A percentile compares a stretch with the other conserved stretches of the same genome.
Conservation (phyloP, 2,797 vertebrate genomes). For the Rhinoraja longicauda region DNA sequence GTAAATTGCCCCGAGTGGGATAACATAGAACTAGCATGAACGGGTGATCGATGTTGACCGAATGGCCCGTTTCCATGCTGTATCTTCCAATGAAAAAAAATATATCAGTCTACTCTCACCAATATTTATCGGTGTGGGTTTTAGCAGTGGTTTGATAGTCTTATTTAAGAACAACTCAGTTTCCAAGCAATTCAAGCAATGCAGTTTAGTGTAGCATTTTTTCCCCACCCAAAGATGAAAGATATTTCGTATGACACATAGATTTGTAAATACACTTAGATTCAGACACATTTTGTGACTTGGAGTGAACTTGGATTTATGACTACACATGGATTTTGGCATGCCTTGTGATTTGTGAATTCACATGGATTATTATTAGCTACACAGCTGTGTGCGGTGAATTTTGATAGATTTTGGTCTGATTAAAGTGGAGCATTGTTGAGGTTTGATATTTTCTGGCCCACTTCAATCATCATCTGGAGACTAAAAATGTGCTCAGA, state of each 20-base stretch:
- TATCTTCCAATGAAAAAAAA: too few relatives aligned
- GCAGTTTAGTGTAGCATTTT: not conserved
- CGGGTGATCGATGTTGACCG: too few relatives aligned
- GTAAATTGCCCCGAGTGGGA: too few relatives aligned
- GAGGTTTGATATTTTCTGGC: not conserved
- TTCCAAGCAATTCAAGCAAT: not conserved
- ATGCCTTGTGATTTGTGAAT: not conserved
- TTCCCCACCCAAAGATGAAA: not conserved
- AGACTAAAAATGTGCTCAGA: not conserved
- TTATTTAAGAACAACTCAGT: too few relatives aligned
- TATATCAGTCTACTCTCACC: too few relatives aligned
- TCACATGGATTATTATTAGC: not conserved
- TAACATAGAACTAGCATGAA: too few relatives aligned
- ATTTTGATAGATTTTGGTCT: not conserved
- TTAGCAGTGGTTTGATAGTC: too few relatives aligned
- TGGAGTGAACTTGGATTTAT: not conserved
- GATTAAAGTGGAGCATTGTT: not conserved
- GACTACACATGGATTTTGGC: not conserved
- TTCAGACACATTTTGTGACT: not conserved
- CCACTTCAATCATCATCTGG: not conserved
- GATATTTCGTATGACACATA: not conserved
- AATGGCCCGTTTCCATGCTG: too few relatives aligned
- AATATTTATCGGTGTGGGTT: too few relatives aligned
- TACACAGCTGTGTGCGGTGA: not conserved
- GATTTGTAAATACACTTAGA: not conserved